Evolutionary conservation across 2,113 vertebrate genomes (phyloP).

Genomic region (Carollia perspicillata): DNA sequence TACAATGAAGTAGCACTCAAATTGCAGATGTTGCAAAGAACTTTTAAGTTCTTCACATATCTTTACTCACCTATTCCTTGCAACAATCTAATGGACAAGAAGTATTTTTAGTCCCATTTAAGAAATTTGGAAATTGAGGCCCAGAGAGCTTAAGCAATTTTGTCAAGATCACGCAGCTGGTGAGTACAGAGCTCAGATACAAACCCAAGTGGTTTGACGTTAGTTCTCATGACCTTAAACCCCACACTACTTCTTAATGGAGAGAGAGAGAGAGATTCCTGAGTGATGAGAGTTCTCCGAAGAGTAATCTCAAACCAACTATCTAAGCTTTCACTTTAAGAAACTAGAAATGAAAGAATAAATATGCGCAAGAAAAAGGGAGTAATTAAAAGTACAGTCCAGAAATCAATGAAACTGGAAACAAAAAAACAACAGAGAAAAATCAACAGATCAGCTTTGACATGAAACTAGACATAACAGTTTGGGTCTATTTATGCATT

Average conservation of each 20-base stretch:
- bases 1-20: neutral
- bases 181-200: neutral
- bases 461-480: neutral
- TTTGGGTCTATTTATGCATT: neutral
- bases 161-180: neutral
- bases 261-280: neutral
- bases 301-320: neutral
- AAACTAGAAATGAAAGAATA: neutral
- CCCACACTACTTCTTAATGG: neutral
- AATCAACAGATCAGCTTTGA: neutral
- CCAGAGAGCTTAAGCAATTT: neutral
- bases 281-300: neutral
- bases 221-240: neutral
- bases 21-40: neutral
- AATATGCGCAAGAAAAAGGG: neutral
- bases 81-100: neutral
- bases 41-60: neutral
- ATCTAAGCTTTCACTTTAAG: neutral
- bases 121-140: neutral
- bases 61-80: neutral
- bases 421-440: neutral
- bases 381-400: neutral
- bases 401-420: slow-evolving; percentile 1
- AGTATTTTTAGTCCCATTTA: neutral
- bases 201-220: neutral